Evolutionary conservation across 2,113 vertebrate genomes (phyloP), one percentile per base, ranked within the genome.

Genomic region (Salminus brasiliensis): DNA sequence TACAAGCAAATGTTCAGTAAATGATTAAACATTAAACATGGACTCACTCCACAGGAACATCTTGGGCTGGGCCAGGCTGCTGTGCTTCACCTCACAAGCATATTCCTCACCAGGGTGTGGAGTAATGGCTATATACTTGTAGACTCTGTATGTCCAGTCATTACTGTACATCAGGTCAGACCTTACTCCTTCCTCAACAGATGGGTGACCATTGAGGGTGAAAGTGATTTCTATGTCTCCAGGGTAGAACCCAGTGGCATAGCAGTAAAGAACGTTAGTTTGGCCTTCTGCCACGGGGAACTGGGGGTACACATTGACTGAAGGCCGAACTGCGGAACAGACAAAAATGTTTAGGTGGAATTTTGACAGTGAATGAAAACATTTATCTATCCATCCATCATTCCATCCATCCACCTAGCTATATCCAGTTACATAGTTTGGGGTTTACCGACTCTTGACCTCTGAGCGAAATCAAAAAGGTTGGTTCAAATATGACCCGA

Each of bases 111-210:
- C 74, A n/a, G 49, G 11, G 25, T 5, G 34, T 8, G 68, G 80
- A 9, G 29, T 41, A 47, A 82, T 82, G 2, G 8, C 41, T 13
- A 77, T 66, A 45, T 59, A 72, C 30, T 82, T 82, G 39, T 66
- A 82, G 11, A 82, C 59, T 67, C 36, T 82, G 59, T 72, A 82
- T 25, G 67, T 77, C 80, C 80, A 82, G 57, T 82, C 74, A 21
- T 72, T 15, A 18, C 59, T 29, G 23, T 77, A 82, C 39, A 72
- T 57, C 62, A 82, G 70, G 36, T 82, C 80, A 82, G 80, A 82
- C 1, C 23, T 65, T 47, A 65, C 27, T 66, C 25, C 60, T 41
- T 41, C 62, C 3, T 45, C 41, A 27, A 13, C 52, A 15, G 29
- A 68, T 5, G 15, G 49, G 1, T 18, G 59, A 11, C 74, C 68